These are phyloP conservation scores for Drosophila ficusphila DNA, from an alignment of 1,140 invertebrate species.

Conservation along the genomic window DNA sequence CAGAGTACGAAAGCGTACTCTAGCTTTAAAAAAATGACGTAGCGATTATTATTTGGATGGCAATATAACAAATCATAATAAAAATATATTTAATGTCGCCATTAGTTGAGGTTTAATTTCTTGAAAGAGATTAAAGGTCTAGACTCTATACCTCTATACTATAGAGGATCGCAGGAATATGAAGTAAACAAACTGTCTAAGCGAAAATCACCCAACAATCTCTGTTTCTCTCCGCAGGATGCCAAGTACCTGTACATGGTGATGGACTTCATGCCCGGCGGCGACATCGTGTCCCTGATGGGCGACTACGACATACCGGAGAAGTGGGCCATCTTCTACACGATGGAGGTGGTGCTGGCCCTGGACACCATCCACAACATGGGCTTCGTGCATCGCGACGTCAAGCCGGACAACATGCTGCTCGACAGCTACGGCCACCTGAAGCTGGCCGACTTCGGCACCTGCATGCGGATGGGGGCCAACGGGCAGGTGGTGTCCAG, in stretches of 20 bases:
- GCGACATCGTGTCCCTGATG: slow-evolving; percentile 99
- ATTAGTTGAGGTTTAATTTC: too few relatives aligned
- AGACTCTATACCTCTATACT: too few relatives aligned
- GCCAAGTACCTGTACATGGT: slow-evolving; percentile 99
- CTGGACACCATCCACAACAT: slow-evolving; percentile 99
- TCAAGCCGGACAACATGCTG: slow-evolving; percentile 99
- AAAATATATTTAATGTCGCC: too few relatives aligned
- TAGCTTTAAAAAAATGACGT: too few relatives aligned
- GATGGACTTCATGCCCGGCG: slow-evolving; percentile 99
- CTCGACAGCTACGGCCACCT: slow-evolving; percentile 97
- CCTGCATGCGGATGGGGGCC: slow-evolving; percentile 98
- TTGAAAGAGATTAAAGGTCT: too few relatives aligned
- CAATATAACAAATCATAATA: too few relatives aligned
- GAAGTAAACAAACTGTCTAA: too few relatives aligned
- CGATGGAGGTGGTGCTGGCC: slow-evolving; percentile 98
- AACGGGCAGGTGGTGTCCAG: slow-evolving; percentile 98
- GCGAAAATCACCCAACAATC: not conserved
- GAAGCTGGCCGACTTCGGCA: slow-evolving; percentile 99
- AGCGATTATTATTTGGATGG: too few relatives aligned
- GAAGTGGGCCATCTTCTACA: slow-evolving; percentile 99
- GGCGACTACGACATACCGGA: slow-evolving; percentile 99
- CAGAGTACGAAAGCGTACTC: too few relatives aligned
- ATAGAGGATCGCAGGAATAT: too few relatives aligned
- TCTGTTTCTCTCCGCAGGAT: slow-evolving; percentile 92
- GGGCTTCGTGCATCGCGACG: slow-evolving; percentile 99